These are phyloP conservation scores for Dufourea novaeangliae DNA, from an alignment of 1,140 invertebrate species.

Conservation along the genomic window DNA sequence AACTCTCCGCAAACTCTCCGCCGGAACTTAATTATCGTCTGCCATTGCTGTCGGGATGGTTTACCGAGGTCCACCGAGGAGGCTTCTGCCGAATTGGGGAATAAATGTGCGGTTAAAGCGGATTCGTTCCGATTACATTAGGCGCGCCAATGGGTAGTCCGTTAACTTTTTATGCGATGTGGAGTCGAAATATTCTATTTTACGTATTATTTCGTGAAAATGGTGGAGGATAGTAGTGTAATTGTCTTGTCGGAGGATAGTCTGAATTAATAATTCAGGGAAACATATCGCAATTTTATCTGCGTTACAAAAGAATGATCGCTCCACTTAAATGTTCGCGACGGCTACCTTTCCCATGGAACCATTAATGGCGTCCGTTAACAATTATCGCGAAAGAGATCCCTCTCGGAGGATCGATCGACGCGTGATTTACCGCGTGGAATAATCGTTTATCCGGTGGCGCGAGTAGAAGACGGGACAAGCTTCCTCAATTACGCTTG, in stretches of 20 bases:
- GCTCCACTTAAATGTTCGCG: too few species aligned
- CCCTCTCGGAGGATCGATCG: too few species aligned
- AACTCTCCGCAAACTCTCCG: conserved; percentile 74
- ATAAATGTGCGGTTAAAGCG: conserved; percentile 6
- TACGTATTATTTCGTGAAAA: too few species aligned
- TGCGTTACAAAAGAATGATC: too few species aligned
- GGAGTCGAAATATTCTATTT: not conserved
- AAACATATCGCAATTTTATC: too few species aligned
- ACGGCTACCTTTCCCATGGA: too few species aligned
- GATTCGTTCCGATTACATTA: not conserved
- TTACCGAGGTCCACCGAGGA: conserved; percentile 16
- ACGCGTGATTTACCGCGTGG: not conserved
- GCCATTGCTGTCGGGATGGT: conserved; percentile 66
- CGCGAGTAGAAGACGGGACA: not conserved
- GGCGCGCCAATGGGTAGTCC: conserved; percentile 2
- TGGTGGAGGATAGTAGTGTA: too few species aligned
- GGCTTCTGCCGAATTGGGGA: not conserved
- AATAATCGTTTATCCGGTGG: not conserved
- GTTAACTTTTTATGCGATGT: not conserved
- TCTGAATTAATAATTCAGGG: too few species aligned
- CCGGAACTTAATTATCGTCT: conserved; percentile 80
- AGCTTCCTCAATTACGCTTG: not conserved
- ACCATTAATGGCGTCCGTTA: too few species aligned
- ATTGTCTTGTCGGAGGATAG: too few species aligned
- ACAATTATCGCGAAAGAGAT: not conserved